A percentile compares a stretch with the other conserved stretches of the same genome.
Evolutionary conservation across 2,888 invertebrate species (phyloP).

Genomic region (Amblyteles armatorius): DNA sequence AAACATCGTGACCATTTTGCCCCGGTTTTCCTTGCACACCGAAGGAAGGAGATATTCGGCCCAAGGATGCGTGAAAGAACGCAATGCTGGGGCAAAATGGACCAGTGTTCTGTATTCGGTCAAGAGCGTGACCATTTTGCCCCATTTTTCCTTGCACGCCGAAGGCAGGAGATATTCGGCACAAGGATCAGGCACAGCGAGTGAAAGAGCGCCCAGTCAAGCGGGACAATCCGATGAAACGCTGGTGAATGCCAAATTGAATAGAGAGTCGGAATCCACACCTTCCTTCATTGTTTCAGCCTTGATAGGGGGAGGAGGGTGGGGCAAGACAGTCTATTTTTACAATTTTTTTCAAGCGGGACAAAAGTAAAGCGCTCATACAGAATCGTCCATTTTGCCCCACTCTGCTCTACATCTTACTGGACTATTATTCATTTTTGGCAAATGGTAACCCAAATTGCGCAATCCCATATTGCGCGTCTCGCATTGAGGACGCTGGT

Average conservation of each 20-base stretch:
- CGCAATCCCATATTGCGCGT: too few species aligned
- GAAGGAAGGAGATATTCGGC: conserved; percentile 29
- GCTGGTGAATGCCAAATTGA: conserved; percentile 10
- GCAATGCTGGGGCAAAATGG: too few species aligned
- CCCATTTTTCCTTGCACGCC: not conserved
- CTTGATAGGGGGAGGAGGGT: not conserved
- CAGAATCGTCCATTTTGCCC: too few species aligned
- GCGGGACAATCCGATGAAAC: conserved; percentile 54
- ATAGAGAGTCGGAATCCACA: conserved; percentile 10
- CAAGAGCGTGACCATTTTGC: not conserved
- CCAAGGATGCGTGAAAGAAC: not conserved
- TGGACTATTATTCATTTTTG: too few species aligned
- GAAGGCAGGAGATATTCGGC: conserved; percentile 34
- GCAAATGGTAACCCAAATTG: too few species aligned
- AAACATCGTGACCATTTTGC: not conserved
- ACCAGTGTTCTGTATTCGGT: not conserved
- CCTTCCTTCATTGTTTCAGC: conserved; percentile 31
- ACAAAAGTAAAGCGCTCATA: not conserved
- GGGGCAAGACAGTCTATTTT: not conserved
- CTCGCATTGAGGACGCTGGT: too few species aligned
- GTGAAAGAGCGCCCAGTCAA: conserved; percentile 16
- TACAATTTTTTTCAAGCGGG: not conserved
- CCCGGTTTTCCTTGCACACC: not conserved
- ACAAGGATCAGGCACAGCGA: conserved; percentile 14
- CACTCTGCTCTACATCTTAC: too few species aligned